Evolutionary conservation across 64 coral and sea anemone genomes (phyloP), one percentile per base, ranked within the genome.

Genomic region (Montipora cactus): DNA sequence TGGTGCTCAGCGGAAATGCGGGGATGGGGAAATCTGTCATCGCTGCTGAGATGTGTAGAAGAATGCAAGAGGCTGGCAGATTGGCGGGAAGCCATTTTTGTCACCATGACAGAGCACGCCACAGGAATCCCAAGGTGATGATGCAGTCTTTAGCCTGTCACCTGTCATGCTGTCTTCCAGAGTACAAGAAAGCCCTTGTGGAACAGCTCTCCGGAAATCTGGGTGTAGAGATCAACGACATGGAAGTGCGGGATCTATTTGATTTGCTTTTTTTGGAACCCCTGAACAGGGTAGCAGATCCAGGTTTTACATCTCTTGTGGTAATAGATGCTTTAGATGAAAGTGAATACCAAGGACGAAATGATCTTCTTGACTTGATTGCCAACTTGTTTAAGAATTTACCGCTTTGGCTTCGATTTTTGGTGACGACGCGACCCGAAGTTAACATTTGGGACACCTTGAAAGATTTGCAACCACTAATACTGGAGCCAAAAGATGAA

Each of bases 271-370:
- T 96, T 12, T 69, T 84, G 44, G 78, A 83, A 53, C 94, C 94
- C 21, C 46, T 47, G 9, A 77, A 23, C 2, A 15, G 52, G 8
- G 58, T 79, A 51, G 16, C 8, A 3, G 16, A 75, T 8, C 80
- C 52, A 5, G 73, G 76, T 55, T 25, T 19, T 3, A 47, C 46
- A 8, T 58, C 64, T 13, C 69, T 93, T 2, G 64, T 87, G 28
- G 83, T 93, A 18, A 61, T 93, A 48, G 91, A 93, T 93, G 91
- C 49, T 15, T 57, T 93, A 45, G 91, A 93, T 47, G 91, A 93
- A 79, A 62, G 91, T 77, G 81, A 83, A 28, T 85, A 78, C 70
- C 21, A 87, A 52, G 73, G 64, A 11, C 73, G 77, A 16, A 51
- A 78, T 67, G 70, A 93, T 21, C 18, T 93, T n/a, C 14, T 78